These are phyloP conservation scores for Parasteatoda tepidariorum DNA, from an alignment of 1,140 invertebrate genomes.

Conservation along the genomic window DNA sequence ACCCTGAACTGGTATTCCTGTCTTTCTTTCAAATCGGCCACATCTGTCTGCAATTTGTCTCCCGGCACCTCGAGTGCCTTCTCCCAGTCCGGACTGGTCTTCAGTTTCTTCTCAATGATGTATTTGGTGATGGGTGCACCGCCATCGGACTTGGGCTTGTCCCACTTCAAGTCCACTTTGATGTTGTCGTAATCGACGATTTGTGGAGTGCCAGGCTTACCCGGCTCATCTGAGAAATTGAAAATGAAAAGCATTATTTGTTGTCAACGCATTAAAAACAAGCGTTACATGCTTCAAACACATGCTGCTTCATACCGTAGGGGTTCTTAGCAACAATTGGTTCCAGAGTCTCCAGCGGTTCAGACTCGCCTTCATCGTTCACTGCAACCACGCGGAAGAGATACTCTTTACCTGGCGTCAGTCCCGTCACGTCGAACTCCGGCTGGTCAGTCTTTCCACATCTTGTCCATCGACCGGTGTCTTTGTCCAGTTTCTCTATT, in stretches of 20 bases:
- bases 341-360: constrained; percentile 86
- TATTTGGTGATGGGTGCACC: constrained; percentile 96
- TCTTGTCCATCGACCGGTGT: constrained; percentile 89
- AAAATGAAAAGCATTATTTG: not conserved
- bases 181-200: constrained; percentile 94
- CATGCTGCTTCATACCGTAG: constrained; percentile 85
- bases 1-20: constrained; percentile 96
- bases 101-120: constrained; percentile 96
- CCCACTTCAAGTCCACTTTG: constrained; percentile 94
- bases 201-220: constrained; percentile 90
- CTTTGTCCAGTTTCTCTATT: constrained; percentile 93
- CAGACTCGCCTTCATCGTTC: constrained; percentile 96
- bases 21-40: constrained; percentile 88
- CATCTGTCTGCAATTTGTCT: constrained; percentile 80
- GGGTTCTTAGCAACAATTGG: constrained; percentile 95
- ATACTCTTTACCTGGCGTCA: constrained; percentile 92
- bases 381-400: constrained; percentile 96
- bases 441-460: constrained; percentile 81
- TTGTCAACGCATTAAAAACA: too few relatives aligned
- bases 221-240: constrained; percentile 76
- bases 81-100: constrained; percentile 82
- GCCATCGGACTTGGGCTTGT: constrained; percentile 89
- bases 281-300: too few relatives aligned
- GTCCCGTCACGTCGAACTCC: constrained; percentile 88
- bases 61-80: constrained; percentile 84